Conservation (phyloP, 2,797 vertebrate species). For the Momotus momota region DNA sequence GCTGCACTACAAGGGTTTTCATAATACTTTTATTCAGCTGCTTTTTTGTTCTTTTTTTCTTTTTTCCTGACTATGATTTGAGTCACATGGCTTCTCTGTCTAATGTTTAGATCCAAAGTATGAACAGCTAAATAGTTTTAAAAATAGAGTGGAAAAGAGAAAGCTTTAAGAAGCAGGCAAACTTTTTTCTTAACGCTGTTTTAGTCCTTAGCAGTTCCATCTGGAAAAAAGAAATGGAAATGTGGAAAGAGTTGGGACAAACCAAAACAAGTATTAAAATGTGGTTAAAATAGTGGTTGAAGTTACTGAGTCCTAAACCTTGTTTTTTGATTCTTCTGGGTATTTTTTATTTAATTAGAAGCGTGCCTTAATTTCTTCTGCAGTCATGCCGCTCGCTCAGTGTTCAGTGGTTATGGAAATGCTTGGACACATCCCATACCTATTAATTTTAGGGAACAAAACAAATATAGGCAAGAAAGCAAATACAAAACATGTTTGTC, state of each 20-base stretch:
- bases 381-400: neutral
- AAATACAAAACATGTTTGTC: neutral
- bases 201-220: neutral
- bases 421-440: neutral
- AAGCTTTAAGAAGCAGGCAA: neutral
- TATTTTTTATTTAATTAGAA: neutral
- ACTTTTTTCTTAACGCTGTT: neutral
- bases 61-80: neutral
- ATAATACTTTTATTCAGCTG: neutral
- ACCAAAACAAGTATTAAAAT: conserved; percentile 17
- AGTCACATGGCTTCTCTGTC: neutral
- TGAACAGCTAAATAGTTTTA: neutral
- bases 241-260: conserved; percentile 5
- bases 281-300: neutral
- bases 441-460: neutral
- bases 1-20: neutral
- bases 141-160: neutral
- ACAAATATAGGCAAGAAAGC: neutral
- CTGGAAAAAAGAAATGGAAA: neutral
- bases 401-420: neutral
- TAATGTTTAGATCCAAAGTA: neutral
- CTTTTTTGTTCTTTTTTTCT: neutral
- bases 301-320: neutral
- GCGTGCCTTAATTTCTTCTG: neutral
- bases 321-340: neutral